phyloP scores from a whole-genome alignment of 2,888 invertebrate species.

The Desoria tigrina region DNA sequence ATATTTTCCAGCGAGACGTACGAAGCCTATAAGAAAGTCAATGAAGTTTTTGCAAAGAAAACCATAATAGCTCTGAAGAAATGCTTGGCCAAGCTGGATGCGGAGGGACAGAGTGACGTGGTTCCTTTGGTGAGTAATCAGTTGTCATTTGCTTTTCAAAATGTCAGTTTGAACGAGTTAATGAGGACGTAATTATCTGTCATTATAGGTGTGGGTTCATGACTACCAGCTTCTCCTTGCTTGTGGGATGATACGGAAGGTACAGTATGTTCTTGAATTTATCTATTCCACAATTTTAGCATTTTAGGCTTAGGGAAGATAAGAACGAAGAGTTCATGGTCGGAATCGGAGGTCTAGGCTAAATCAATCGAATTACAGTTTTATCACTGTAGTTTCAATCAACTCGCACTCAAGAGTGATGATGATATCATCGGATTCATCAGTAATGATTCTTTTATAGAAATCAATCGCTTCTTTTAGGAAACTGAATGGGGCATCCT shows the following conservation, averaged over 20 bases:
- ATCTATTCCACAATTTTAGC: too few relatives aligned
- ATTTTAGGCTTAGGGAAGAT: not conserved
- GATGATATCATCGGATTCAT: too few relatives aligned
- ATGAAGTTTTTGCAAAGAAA: constrained; percentile 57
- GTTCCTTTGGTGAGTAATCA: constrained; percentile 56
- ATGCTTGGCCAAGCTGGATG: constrained; percentile 55
- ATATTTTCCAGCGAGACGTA: constrained; percentile 57
- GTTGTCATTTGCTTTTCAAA: not conserved
- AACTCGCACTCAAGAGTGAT: not conserved
- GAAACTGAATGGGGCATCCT: too few relatives aligned
- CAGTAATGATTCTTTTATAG: too few relatives aligned
- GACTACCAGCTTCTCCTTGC: constrained; percentile 62
- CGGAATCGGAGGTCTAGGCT: constrained; percentile 9
- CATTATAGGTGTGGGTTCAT: constrained; percentile 60
- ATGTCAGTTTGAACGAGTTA: not conserved
- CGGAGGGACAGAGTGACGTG: constrained; percentile 54
- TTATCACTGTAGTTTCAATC: not conserved
- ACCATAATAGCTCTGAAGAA: constrained; percentile 56
- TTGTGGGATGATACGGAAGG: constrained; percentile 59
- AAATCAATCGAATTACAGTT: constrained; percentile 4
- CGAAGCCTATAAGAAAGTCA: constrained; percentile 57
- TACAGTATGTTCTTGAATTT: too few relatives aligned
- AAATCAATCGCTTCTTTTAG: too few relatives aligned
- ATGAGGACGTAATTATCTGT: not conserved
- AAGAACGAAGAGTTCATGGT: not conserved